phyloP scores from a whole-genome alignment of 2,797 vertebrate genomes.

The Nyctalus aviator region DNA sequence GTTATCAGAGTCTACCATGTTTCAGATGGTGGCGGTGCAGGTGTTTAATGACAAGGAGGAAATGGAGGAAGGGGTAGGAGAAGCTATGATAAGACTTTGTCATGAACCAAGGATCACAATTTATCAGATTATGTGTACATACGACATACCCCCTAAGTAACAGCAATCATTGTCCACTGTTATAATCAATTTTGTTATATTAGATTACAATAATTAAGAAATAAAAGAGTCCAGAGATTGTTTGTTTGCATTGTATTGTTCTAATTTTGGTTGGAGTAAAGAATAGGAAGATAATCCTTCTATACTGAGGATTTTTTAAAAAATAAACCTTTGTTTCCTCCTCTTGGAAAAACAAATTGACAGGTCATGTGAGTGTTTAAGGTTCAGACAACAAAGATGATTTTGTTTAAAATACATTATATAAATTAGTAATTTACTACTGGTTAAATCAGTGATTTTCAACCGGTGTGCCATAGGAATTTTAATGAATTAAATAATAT shows the following conservation, averaged over 20 bases:
- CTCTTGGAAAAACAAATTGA: neutral
- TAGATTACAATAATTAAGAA: neutral
- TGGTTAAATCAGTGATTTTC: too few relatives aligned
- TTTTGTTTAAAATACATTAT: neutral
- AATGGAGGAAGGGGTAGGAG: neutral
- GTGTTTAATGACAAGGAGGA: neutral
- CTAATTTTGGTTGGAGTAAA: neutral
- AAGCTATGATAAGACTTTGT: neutral
- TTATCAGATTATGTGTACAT: neutral
- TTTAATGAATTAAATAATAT: conserved; percentile 7
- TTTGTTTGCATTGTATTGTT: neutral
- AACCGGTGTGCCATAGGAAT: too few relatives aligned
- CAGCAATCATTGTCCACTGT: neutral
- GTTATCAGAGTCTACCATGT: neutral
- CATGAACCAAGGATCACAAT: neutral
- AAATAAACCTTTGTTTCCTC: neutral
- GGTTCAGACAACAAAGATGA: neutral
- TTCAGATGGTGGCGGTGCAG: neutral
- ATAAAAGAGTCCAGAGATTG: neutral
- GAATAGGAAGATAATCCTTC: neutral
- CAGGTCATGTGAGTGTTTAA: neutral
- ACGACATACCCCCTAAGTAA: neutral
- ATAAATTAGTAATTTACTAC: neutral
- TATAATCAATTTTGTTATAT: neutral
- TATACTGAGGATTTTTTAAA: neutral